A percentile compares a stretch with the other conserved stretches of the same genome.
These are phyloP conservation scores for Prunella strophiata DNA, from an alignment of 2,797 vertebrate species.

Conservation along the genomic window DNA sequence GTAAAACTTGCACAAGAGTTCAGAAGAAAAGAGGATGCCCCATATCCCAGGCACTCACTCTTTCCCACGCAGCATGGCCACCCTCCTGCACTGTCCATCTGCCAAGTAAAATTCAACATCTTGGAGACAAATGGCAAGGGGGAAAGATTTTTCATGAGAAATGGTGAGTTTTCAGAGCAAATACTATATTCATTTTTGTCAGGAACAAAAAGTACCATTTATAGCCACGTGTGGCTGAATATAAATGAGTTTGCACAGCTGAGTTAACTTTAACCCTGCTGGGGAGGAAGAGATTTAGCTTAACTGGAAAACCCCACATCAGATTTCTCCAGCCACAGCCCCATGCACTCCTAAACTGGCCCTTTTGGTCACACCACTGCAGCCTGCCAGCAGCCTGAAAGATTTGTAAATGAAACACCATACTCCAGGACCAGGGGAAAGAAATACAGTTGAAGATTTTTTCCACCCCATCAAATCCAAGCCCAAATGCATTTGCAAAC, in stretches of 20 bases:
- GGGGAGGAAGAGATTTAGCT: background rate
- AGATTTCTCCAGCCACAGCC: background rate
- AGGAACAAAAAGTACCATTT: slow-evolving; percentile 34
- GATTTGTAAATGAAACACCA: background rate
- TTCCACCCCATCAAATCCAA: background rate
- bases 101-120: slow-evolving; percentile 22
- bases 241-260: slow-evolving; percentile 55
- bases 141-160: slow-evolving; percentile 18
- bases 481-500: background rate
- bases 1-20: background rate
- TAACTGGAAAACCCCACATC: background rate
- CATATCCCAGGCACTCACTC: background rate
- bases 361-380: background rate
- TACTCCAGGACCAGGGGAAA: background rate
- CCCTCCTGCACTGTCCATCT: background rate
- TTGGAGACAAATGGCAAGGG: background rate
- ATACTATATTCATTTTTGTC: slow-evolving; percentile 1
- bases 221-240: background rate
- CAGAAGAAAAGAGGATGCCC: background rate
- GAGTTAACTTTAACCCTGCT: slow-evolving; percentile 33
- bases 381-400: background rate
- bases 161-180: background rate
- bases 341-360: too few species aligned
- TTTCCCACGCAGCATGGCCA: background rate
- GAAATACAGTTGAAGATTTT: background rate